A percentile compares a stretch with the other conserved stretches of the same genome.
Conservation (phyloP, 2,113 vertebrate species). For the Fregetta grallaria region DNA sequence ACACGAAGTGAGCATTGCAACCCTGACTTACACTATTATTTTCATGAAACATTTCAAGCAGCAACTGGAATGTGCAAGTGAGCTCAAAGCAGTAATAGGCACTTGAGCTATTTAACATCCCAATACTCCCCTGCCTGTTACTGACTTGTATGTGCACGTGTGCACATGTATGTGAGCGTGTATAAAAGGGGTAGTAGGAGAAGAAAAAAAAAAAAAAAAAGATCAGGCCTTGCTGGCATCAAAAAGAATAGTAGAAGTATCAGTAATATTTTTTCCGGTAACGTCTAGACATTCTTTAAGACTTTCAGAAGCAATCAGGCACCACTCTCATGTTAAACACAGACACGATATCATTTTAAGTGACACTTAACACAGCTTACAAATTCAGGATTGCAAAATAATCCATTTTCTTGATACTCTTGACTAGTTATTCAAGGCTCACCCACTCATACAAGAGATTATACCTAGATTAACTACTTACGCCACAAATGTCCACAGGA, state of each 20-base stretch:
- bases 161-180: not conserved
- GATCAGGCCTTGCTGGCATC: not conserved
- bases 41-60: not conserved
- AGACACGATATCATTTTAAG: not conserved
- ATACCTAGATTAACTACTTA: not conserved
- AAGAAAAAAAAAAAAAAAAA: not conserved
- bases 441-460: not conserved
- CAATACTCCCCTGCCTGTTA: not conserved
- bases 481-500: not conserved
- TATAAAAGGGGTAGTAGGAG: not conserved
- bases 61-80: not conserved
- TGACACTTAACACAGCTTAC: not conserved
- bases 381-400: not conserved
- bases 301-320: not conserved
- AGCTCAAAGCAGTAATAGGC: not conserved
- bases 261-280: not conserved
- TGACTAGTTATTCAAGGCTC: not conserved
- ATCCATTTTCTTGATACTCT: not conserved
- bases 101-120: not conserved
- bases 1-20: not conserved
- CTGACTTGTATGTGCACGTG: not conserved
- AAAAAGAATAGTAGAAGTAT: not conserved
- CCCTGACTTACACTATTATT: not conserved
- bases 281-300: not conserved
- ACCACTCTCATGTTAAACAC: not conserved